Evolutionary conservation across 2,888 invertebrate genomes (phyloP).

Genomic region (Didymodactylos carnosus): DNA sequence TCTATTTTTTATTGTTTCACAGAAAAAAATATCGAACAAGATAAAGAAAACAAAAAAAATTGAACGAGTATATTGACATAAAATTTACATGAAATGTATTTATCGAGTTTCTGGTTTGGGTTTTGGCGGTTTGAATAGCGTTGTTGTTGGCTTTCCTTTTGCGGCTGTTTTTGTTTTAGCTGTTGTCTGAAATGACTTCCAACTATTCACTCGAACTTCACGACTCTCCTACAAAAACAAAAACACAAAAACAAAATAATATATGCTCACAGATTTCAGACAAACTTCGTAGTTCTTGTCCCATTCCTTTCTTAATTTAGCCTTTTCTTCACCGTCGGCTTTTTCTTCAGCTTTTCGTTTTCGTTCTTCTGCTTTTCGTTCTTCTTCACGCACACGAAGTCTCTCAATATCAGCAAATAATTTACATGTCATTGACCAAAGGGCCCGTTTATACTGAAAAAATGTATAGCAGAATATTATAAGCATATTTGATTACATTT

Average conservation of each 20-base stretch:
- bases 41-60: background rate
- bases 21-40: background rate
- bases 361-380: conserved; percentile 31
- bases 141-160: background rate
- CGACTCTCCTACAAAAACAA: conserved; percentile 1
- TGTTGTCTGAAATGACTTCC: conserved; percentile 7
- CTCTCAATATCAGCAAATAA: conserved; percentile 64
- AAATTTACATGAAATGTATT: background rate
- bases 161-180: background rate
- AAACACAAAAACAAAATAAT: background rate
- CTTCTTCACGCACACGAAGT: conserved; percentile 29
- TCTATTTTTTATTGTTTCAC: too few species aligned
- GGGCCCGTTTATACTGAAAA: conserved; percentile 52
- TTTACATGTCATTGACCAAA: conserved; percentile 98
- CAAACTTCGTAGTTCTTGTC: conserved; percentile 12
- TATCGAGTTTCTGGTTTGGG: conserved; percentile 12
- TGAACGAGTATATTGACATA: background rate
- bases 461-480: background rate
- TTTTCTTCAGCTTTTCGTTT: conserved; percentile 13
- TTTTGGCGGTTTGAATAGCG: conserved; percentile 12
- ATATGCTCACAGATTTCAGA: background rate
- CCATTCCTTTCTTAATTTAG: conserved; percentile 12
- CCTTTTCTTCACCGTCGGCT: conserved; percentile 1
- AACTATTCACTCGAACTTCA: conserved; percentile 6
- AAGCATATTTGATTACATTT: conserved; percentile 17